These are phyloP conservation scores for Albula glossodonta DNA, from an alignment of 2,113 vertebrate genomes.

Conservation along the genomic window DNA sequence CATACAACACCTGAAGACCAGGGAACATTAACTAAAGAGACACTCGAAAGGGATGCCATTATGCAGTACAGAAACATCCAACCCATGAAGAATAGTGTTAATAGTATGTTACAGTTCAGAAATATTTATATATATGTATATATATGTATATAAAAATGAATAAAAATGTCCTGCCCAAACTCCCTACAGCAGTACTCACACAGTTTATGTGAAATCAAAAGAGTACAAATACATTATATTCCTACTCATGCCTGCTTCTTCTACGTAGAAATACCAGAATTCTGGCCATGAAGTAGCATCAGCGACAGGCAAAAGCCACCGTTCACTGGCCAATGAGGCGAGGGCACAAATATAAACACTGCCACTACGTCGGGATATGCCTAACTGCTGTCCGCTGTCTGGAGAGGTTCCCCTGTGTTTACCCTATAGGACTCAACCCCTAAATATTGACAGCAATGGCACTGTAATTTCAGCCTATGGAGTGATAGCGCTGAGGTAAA, in stretches of 20 bases:
- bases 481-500: not conserved
- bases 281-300: not conserved
- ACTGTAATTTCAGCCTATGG: not conserved
- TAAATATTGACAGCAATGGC: not conserved
- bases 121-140: conserved; percentile 31
- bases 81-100: not conserved
- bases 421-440: not conserved
- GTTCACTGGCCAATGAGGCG: not conserved
- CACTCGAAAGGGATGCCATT: conserved; percentile 9
- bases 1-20: conserved; percentile 18
- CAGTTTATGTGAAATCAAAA: conserved; percentile 2
- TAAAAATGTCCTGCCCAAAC: not conserved
- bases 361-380: not conserved
- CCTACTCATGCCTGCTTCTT: not conserved
- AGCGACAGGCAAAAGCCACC: not conserved
- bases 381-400: not conserved
- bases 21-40: conserved; percentile 21
- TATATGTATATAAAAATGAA: conserved; percentile 6
- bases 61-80: conserved; percentile 16
- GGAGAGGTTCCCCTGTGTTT: not conserved
- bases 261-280: not conserved
- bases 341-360: not conserved
- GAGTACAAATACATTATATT: not conserved
- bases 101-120: conserved; percentile 32
- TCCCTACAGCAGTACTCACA: conserved; percentile 10